phyloP scores from a whole-genome alignment of 2,113 vertebrate genomes.

The Antennarius striatus region DNA sequence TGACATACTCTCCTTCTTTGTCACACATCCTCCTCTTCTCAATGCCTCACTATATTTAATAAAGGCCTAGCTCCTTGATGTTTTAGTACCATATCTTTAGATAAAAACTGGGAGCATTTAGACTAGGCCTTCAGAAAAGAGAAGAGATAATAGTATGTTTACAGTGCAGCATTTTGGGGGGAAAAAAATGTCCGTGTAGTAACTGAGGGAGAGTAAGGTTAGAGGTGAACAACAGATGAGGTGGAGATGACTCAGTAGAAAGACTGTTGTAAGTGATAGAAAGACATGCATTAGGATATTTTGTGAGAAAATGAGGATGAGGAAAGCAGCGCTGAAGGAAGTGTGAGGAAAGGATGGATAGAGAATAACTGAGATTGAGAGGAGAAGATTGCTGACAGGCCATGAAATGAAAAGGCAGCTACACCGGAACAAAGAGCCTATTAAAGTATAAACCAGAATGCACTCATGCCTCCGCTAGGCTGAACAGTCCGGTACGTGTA shows the following conservation, averaged over 20 bases:
- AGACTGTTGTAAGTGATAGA: constrained; percentile 15
- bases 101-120: background rate
- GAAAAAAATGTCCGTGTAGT: constrained; percentile 17
- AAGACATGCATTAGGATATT: constrained; percentile 24
- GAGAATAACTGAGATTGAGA: constrained; percentile 39
- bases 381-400: constrained; percentile 41
- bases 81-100: constrained; percentile 11
- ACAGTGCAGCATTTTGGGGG: background rate
- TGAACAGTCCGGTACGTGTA: too few relatives aligned
- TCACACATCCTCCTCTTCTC: constrained; percentile 52
- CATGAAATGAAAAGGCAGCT: constrained; percentile 55
- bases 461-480: constrained; percentile 11
- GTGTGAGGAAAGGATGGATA: constrained; percentile 9
- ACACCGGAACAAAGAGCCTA: constrained; percentile 7
- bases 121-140: background rate
- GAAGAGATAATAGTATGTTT: background rate
- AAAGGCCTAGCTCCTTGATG: constrained; percentile 15
- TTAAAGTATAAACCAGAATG: constrained; percentile 14
- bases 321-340: background rate
- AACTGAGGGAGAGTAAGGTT: constrained; percentile 14
- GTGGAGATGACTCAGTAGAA: constrained; percentile 23
- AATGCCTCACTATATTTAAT: constrained; percentile 49
- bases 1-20: constrained; percentile 10
- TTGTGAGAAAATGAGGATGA: constrained; percentile 8
- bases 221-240: constrained; percentile 27